Percentiles rank a stretch among this genome's conserved stretches.
Conservation (phyloP, 2,113 vertebrate species). For the Micronycteris hirsuta region DNA sequence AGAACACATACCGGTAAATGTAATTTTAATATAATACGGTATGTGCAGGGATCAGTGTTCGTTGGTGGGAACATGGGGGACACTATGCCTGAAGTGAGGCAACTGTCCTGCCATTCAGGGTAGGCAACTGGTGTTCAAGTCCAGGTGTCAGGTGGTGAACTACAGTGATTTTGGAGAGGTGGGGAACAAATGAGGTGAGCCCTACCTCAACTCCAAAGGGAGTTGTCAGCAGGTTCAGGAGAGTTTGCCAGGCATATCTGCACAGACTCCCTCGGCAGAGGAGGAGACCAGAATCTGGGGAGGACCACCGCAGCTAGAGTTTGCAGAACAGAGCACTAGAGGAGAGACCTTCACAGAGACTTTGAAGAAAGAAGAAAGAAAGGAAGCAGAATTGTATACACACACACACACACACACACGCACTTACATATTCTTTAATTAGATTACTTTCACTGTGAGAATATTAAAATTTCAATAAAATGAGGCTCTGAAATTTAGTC, state of each 20-base stretch:
- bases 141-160: not conserved
- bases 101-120: too few relatives aligned
- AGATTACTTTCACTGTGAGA: constrained; percentile 25
- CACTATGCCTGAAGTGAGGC: not conserved
- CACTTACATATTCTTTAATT: not conserved
- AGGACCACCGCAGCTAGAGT: not conserved
- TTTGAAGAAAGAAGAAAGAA: not conserved
- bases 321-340: not conserved
- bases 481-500: not conserved
- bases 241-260: not conserved
- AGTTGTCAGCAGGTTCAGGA: too few relatives aligned
- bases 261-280: too few relatives aligned
- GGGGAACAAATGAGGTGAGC: not conserved
- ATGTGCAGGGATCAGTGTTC: not conserved
- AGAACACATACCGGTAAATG: not conserved
- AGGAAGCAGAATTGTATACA: not conserved
- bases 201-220: not conserved
- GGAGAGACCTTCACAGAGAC: not conserved
- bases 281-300: not conserved
- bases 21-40: not conserved
- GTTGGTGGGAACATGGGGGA: not conserved
- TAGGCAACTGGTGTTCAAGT: too few relatives aligned
- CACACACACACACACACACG: not conserved
- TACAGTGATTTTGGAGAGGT: not conserved
- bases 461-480: not conserved